Evolutionary conservation across 2,888 invertebrate genomes (phyloP), one percentile per base, ranked within the genome.

Genomic region (Alloscopus bannaensis): DNA sequence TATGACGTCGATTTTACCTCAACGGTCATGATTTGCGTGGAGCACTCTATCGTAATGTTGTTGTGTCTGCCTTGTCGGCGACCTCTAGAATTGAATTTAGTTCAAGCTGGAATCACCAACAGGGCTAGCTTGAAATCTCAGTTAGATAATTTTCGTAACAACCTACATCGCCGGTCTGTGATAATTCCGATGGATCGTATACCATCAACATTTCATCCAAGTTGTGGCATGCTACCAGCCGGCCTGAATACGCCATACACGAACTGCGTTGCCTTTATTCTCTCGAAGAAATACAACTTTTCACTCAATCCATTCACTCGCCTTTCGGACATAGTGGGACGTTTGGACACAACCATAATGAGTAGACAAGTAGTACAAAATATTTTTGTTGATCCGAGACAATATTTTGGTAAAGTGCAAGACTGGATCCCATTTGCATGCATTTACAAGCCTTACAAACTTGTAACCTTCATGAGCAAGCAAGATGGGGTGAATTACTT

Each of bases 341-440:
- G 13, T 6, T 36, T 36, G 36, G 13, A 36, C 13, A n/a, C 47
- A n/a, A n/a, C 8, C 3, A n/a, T 24, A 13, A 71, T 71, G 60
- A 52, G 62, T 16, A 47, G 62, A 50, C 13, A 24, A 0, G 62
- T 8, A 6, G 52, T 71, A 0, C 47, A 62, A n/a, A 13, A 47
- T 16, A 31, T 3, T 1, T 70, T 60, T 31, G 3, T 71, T 31
- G 16, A 50, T 24, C 24, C n/a, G 6, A 0, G 0, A 13, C 11
- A 2, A 31, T 16, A n/a, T 8, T 29, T 20, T 22, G 22, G n/a
- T 4, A n/a, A 47, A n/a, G 4, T 4, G 3, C n/a, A 47, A 47
- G 0, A 70, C 40, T 72, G 72, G 72, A n/a, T 72, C 29, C 40
- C 36, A 0, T 50, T 55, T 28, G 72, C 64, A 3, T 72, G 64